Conservation (phyloP, 30 jellyfish, hydroid and myxozoan species). For the Cassiopea andromeda region DNA sequence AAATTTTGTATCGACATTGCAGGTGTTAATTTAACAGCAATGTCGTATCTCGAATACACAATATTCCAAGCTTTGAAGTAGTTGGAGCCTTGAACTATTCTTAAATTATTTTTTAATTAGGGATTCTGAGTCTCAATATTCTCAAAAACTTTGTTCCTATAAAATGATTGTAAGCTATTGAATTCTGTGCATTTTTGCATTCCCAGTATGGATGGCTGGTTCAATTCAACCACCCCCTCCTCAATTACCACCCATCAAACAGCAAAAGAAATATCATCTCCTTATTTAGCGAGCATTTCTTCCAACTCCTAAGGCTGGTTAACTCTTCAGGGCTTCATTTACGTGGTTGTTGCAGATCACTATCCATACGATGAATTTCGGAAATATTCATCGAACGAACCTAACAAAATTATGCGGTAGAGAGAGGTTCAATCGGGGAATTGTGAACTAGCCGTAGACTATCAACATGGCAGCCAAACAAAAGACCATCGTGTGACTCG, state of each 20-base stretch:
- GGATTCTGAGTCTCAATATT: neutral
- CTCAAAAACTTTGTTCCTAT: neutral
- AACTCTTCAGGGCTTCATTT: neutral
- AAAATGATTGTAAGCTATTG: neutral
- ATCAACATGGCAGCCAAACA: neutral
- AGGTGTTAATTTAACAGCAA: no score
- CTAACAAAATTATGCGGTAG: slow-evolving; percentile 1
- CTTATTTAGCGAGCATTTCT: neutral
- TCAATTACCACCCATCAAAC: neutral
- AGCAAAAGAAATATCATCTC: neutral
- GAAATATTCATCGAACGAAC: neutral
- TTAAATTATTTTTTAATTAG: neutral
- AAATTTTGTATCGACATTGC: no score
- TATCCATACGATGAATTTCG: neutral
- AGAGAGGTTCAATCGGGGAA: neutral
- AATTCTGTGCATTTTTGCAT: neutral
- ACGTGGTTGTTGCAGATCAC: neutral
- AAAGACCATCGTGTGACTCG: slow-evolving; percentile 3
- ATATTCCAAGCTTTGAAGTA: neutral
- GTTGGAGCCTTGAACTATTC: neutral
- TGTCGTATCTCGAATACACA: neutral
- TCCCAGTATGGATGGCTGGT: neutral
- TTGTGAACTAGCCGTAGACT: neutral
- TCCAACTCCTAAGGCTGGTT: neutral
- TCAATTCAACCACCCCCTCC: neutral